phyloP scores from a whole-genome alignment of 2,113 vertebrate species.

The Aix galericulata region DNA sequence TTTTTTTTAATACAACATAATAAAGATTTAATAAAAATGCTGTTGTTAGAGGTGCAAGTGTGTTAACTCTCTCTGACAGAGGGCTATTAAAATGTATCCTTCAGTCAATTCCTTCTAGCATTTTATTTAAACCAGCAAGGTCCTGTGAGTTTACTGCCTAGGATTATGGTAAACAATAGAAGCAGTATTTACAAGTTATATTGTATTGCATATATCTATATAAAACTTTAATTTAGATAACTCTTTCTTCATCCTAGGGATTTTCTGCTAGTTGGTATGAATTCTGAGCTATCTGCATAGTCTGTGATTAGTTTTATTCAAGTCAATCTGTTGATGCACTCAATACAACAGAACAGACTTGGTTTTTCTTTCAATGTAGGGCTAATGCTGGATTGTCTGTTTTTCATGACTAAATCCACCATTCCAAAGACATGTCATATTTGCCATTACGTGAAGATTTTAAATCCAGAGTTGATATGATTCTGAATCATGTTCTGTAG shows the following conservation, averaged over 20 bases:
- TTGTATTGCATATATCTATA: background rate
- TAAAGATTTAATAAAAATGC: constrained; percentile 65
- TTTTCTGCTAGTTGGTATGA: constrained; percentile 10
- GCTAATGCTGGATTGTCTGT: background rate
- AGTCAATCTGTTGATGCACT: background rate
- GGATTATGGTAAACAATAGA: constrained; percentile 48
- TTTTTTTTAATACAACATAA: constrained; percentile 62
- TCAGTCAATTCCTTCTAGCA: constrained; percentile 31
- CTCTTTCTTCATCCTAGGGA: background rate
- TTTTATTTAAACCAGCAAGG: constrained; percentile 62
- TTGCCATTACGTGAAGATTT: background rate
- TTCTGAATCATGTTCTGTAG: background rate
- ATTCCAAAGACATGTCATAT: background rate
- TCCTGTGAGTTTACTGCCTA: constrained; percentile 15
- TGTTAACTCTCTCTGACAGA: constrained; percentile 61
- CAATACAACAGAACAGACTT: background rate
- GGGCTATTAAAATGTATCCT: constrained; percentile 50
- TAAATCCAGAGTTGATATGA: background rate
- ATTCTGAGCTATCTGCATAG: background rate
- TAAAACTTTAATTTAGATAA: constrained; percentile 18
- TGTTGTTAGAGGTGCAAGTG: constrained; percentile 61
- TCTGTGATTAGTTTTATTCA: background rate
- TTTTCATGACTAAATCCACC: background rate
- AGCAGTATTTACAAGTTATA: constrained; percentile 29
- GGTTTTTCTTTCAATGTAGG: background rate